Base-by-base conservation (phyloP, 2,113 vertebrate genomes). In the Phalacrocorax carbo region DNA sequence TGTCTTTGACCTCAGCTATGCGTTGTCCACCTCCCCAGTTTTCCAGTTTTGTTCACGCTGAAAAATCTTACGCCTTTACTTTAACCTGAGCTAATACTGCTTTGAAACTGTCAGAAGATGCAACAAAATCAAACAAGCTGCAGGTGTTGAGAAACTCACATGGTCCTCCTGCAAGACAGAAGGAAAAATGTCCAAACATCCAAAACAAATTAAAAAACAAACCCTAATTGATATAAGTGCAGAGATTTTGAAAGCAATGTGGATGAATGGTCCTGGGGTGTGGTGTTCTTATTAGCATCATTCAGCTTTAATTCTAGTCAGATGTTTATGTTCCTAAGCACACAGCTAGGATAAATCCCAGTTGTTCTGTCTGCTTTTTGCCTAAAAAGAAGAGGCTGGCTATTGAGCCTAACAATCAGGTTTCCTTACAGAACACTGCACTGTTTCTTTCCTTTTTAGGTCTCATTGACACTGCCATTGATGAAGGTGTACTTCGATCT, bases 401-500 rank as follows among this genome's bases (percentile, higher is more conserved):
- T 65, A 1, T 9, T 81, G 55, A 88, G 38, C 38, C 42, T 44
- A 7, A 6, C 25, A 6, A 36, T 62, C 3, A 38, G 29, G 22
- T 17, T 60, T 77, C 17, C 20, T 79, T 15, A 16, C 57, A 7
- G 79, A 58, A 21, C 4, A 2, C 9, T 34, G 0, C 10, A 3
- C 13, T 30, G 1, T 27, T 21, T 75, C 77, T 79, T 88, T 54
- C 3, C 65, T 60, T 46, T 17, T 6, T 48, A 99, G 99, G 98
- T 99, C 13, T 98, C 98, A 0, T 16, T 99, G 92, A 97, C 96
- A 0, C 96, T 99, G 19, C 99, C 99, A 0, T 75, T 99, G 90
- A 98, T 96, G 95, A 99, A 99, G 81, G 98, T 98, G 51, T 99
- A 99, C 98, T 99, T 99, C 1, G 99, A 99, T 95, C 89, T 99